These are phyloP conservation scores for Sardinella longiceps DNA, from an alignment of 2,797 vertebrate species.

Conservation along the genomic window DNA sequence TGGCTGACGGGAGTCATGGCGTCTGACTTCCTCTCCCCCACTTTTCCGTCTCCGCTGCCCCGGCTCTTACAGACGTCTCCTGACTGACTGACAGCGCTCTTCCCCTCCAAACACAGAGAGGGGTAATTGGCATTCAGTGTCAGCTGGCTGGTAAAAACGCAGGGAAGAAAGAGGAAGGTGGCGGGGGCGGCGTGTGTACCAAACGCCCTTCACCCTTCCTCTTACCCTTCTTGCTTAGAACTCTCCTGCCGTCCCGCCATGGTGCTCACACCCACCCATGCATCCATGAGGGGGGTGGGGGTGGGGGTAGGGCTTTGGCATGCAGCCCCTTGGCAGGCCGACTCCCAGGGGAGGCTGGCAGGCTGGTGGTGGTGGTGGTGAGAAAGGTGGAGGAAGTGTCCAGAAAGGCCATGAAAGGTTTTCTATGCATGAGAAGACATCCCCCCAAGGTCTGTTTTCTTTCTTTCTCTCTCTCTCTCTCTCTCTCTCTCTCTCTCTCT, in stretches of 20 bases:
- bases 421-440: slow-evolving; percentile 80
- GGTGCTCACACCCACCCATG: slow-evolving; percentile 19
- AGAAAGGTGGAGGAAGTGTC: neutral
- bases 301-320: slow-evolving; percentile 64
- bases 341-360: slow-evolving; percentile 67
- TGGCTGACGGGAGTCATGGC: slow-evolving; percentile 54
- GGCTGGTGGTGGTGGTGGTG: slow-evolving; percentile 44
- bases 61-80: slow-evolving; percentile 59
- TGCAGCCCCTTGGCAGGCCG: slow-evolving; percentile 69
- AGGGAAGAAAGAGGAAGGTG: slow-evolving; percentile 23
- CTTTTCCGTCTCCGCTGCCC: slow-evolving; percentile 18
- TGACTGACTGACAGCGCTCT: slow-evolving; percentile 75
- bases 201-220: slow-evolving; percentile 17
- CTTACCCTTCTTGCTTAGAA: slow-evolving; percentile 61
- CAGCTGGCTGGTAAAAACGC: slow-evolving; percentile 68
- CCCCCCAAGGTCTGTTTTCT: slow-evolving; percentile 74
- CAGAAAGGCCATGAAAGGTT: slow-evolving; percentile 46
- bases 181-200: slow-evolving; percentile 20
- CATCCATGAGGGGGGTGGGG: slow-evolving; percentile 21
- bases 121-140: slow-evolving; percentile 82
- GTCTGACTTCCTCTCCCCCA: slow-evolving; percentile 46
- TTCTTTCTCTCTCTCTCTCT: slow-evolving; percentile 33
- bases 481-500: slow-evolving; percentile 19
- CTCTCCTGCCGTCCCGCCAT: slow-evolving; percentile 6
- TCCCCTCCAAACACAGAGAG: slow-evolving; percentile 64